Conservation (phyloP, 64 coral and sea anemone species). For the Astreopora myriophthalma region DNA sequence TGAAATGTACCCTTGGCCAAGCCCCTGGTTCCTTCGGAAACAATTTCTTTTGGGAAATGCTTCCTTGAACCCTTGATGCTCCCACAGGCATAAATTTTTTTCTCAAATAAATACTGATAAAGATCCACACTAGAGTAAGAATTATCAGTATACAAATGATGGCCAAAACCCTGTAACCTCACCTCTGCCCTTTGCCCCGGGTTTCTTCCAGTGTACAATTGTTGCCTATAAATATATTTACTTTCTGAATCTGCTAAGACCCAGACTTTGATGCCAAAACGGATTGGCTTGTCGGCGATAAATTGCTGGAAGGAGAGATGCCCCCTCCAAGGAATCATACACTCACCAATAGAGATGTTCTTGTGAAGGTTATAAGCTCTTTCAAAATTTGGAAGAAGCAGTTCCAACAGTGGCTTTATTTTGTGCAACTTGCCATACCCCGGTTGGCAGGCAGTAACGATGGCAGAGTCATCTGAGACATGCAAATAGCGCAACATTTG, state of each 20-base stretch:
- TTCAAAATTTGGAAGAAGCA: constrained; percentile 19
- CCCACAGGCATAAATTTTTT: constrained; percentile 45
- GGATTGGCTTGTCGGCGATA: constrained; percentile 37
- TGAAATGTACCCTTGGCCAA: constrained; percentile 22
- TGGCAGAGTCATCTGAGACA: constrained; percentile 1
- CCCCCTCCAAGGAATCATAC: constrained; percentile 26
- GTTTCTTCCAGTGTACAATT: constrained; percentile 49
- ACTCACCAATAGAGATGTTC: constrained; percentile 46
- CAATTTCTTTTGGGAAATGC: constrained; percentile 46
- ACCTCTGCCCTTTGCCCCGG: constrained; percentile 17
- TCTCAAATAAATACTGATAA: constrained; percentile 54
- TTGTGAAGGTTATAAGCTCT: constrained; percentile 18
- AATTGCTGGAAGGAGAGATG: constrained; percentile 22
- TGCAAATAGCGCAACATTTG: constrained; percentile 36
- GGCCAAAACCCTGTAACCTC: neutral
- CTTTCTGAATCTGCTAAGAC: constrained; percentile 23
- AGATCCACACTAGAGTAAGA: constrained; percentile 58
- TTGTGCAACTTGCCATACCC: constrained; percentile 42
- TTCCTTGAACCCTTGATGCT: constrained; percentile 35
- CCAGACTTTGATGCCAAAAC: constrained; percentile 60
- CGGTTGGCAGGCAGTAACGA: constrained; percentile 6
- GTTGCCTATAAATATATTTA: constrained; percentile 32
- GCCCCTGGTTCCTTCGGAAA: constrained; percentile 30
- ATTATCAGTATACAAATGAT: constrained; percentile 60
- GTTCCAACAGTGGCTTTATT: neutral